These are phyloP conservation scores for Microcaecilia unicolor DNA, from an alignment of 2,797 vertebrate species.

Conservation along the genomic window DNA sequence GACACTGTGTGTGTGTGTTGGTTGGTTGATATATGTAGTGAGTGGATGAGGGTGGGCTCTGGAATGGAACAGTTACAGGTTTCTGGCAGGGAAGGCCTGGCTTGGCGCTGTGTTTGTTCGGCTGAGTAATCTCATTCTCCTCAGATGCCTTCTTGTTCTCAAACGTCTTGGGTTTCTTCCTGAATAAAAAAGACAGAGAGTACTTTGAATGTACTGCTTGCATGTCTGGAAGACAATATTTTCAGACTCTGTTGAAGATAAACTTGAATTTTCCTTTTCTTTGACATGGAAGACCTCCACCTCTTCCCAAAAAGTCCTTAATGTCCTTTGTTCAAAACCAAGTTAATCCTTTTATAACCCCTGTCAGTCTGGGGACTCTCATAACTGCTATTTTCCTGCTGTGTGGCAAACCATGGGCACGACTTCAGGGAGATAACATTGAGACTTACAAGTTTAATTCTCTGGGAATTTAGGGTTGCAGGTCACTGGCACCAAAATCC, in stretches of 20 bases:
- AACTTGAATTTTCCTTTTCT: slow-evolving; percentile 48
- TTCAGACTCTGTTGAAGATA: slow-evolving; percentile 73
- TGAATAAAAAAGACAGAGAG: slow-evolving; percentile 68
- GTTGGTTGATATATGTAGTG: slow-evolving; percentile 43
- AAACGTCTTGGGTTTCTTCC: slow-evolving; percentile 75
- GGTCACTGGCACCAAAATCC: no score
- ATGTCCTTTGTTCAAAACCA: slow-evolving; percentile 59
- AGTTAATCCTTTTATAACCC: slow-evolving; percentile 59
- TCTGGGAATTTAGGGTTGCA: no score
- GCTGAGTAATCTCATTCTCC: slow-evolving; percentile 78
- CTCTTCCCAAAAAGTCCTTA: slow-evolving; percentile 40
- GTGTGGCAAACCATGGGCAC: no score
- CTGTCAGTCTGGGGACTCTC: no score
- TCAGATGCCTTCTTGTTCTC: slow-evolving; percentile 75
- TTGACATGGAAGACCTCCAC: no score
- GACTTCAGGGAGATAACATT: no score
- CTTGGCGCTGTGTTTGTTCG: slow-evolving; percentile 63
- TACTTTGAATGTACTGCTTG: slow-evolving; percentile 63
- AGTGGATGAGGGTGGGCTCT: slow-evolving; percentile 56
- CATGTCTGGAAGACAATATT: slow-evolving; percentile 66
- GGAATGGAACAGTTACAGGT: slow-evolving; percentile 65
- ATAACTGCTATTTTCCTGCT: no score
- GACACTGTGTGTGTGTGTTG: slow-evolving; percentile 66
- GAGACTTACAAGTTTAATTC: no score
- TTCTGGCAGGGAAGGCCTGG: slow-evolving; percentile 72